Evolutionary conservation across 2,888 invertebrate species (phyloP).

Genomic region (Ornithoptera alexandrae): DNA sequence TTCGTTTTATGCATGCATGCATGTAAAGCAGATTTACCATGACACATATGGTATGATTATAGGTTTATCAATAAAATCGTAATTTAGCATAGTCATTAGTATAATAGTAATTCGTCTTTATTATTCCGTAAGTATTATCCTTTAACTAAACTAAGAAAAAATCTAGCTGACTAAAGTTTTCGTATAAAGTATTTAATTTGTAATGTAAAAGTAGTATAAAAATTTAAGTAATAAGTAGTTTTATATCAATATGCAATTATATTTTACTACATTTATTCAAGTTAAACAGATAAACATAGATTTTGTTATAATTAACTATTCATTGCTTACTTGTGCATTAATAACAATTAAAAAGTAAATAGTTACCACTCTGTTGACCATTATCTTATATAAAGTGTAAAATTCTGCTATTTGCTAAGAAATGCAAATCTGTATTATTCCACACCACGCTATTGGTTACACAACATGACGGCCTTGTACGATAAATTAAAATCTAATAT

Average conservation of each 20-base stretch:
- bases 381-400: neutral
- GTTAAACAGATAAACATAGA: too few relatives aligned
- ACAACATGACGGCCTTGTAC: constrained; percentile 3
- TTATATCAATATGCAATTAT: too few relatives aligned
- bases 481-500: neutral
- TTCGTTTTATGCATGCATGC: neutral
- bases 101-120: too few relatives aligned
- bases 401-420: neutral
- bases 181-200: too few relatives aligned
- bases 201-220: too few relatives aligned
- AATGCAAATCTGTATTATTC: constrained; percentile 1
- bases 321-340: neutral
- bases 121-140: too few relatives aligned
- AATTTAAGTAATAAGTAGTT: too few relatives aligned
- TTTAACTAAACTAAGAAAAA: too few relatives aligned
- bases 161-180: too few relatives aligned
- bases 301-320: neutral
- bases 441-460: constrained; percentile 8
- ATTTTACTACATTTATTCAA: too few relatives aligned
- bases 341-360: neutral
- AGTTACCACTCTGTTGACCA: neutral
- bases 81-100: too few relatives aligned
- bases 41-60: neutral
- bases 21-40: neutral
- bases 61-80: neutral